These are phyloP conservation scores for Apamea sordens DNA, from an alignment of 2,888 invertebrate species.

Conservation along the genomic window DNA sequence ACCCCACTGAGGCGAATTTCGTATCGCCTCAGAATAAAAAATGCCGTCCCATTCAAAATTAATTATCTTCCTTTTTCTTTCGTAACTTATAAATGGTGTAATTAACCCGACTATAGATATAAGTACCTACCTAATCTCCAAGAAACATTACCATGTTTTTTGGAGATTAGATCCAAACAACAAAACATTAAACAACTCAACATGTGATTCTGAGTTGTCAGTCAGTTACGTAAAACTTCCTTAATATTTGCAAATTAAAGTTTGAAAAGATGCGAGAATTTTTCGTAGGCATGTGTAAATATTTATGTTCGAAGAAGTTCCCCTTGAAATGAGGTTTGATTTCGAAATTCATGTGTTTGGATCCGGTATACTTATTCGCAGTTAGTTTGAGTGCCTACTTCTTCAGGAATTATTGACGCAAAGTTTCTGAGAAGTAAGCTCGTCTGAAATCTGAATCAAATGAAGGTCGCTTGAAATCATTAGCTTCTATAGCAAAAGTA, in stretches of 20 bases:
- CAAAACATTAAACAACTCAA: not conserved
- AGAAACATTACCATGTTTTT: not conserved
- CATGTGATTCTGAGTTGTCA: not conserved
- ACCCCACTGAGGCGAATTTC: too few species aligned
- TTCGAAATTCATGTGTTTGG: constrained; percentile 34
- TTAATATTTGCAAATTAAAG: constrained; percentile 16
- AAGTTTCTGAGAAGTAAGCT: constrained; percentile 42
- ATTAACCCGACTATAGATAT: too few species aligned
- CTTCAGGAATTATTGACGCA: constrained; percentile 34
- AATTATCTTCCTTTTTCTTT: too few species aligned
- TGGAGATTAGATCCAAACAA: too few species aligned
- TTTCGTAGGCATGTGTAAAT: constrained; percentile 30
- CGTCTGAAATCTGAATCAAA: constrained; percentile 8
- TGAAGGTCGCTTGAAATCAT: not conserved
- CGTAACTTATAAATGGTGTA: too few species aligned
- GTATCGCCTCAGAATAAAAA: not conserved
- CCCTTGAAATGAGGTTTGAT: constrained; percentile 14
- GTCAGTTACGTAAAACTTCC: constrained; percentile 1
- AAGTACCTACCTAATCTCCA: not conserved
- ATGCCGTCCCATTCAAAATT: not conserved
- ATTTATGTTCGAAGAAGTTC: constrained; percentile 32
- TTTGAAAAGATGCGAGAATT: constrained; percentile 4
- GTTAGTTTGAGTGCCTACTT: constrained; percentile 25
- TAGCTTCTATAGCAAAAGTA: not conserved
- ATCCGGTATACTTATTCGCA: constrained; percentile 6